Evolutionary conservation across 2,888 invertebrate species (phyloP).

Genomic region (Lasioglossum morio): DNA sequence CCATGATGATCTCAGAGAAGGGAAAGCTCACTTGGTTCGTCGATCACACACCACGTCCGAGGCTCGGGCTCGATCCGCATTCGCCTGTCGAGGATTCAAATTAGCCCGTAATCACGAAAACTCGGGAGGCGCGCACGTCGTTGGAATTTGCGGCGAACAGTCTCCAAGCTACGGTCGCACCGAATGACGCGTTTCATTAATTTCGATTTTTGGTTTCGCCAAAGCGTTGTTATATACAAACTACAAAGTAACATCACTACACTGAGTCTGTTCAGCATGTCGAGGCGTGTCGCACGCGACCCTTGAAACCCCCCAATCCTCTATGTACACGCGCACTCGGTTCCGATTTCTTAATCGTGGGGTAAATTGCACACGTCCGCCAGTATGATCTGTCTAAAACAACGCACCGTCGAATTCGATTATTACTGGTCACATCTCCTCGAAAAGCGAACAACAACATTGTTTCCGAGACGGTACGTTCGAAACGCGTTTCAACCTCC

Average conservation of each 20-base stretch:
- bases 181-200: conserved; percentile 1
- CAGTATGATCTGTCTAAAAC: conserved; percentile 21
- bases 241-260: conserved; percentile 54
- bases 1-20: not conserved
- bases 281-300: conserved; percentile 22
- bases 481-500: not conserved
- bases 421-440: conserved; percentile 18
- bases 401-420: conserved; percentile 16
- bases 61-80: not conserved
- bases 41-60: not conserved
- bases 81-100: not conserved
- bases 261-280: conserved; percentile 41
- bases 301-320: not conserved
- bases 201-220: conserved; percentile 1
- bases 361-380: conserved; percentile 60
- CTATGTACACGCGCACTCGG: conserved; percentile 55
- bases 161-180: conserved; percentile 24
- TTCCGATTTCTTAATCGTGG: conserved; percentile 2
- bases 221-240: conserved; percentile 65
- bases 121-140: not conserved
- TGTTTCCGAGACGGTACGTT: not conserved
- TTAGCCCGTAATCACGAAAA: not conserved
- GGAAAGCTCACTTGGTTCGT: not conserved
- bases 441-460: not conserved
- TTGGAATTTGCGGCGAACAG: not conserved